Percentiles rank a stretch among this genome's conserved stretches.
Conservation (phyloP, 2,888 invertebrate genomes). For the Agonopterix arenella region DNA sequence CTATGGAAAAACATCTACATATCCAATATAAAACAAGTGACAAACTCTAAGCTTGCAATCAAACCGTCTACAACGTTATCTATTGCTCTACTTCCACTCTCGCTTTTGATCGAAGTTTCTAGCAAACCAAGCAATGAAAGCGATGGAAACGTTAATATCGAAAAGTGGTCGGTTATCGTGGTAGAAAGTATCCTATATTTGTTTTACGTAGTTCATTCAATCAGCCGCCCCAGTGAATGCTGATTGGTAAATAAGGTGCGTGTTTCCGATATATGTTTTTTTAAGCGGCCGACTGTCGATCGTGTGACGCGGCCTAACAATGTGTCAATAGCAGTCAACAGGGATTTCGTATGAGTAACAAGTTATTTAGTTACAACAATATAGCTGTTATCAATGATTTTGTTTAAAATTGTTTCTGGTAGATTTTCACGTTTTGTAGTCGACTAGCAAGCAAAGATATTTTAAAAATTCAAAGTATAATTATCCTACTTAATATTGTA, state of each 20-base stretch:
- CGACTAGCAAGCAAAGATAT: too few relatives aligned
- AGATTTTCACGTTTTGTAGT: too few relatives aligned
- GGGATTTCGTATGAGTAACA: not conserved
- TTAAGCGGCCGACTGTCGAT: conserved; percentile 14
- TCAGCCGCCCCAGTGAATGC: conserved; percentile 50
- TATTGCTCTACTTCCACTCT: not conserved
- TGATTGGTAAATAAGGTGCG: conserved; percentile 54
- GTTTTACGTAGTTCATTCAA: conserved; percentile 50
- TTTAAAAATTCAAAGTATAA: too few relatives aligned
- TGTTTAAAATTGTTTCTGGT: too few relatives aligned
- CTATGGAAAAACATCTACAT: conserved; percentile 13
- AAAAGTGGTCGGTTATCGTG: not conserved
- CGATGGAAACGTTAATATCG: too few relatives aligned
- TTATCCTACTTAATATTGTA: too few relatives aligned
- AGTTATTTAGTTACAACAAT: not conserved
- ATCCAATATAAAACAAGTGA: not conserved
- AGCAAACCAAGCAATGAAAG: too few relatives aligned
- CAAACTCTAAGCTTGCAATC: not conserved
- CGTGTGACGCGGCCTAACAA: conserved; percentile 36
- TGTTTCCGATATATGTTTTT: conserved; percentile 30
- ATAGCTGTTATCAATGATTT: too few relatives aligned
- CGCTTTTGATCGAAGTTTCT: too few relatives aligned
- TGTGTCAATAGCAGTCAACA: conserved; percentile 37
- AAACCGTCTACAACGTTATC: conserved; percentile 13
- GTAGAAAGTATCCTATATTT: conserved; percentile 25